Percentiles rank a stretch among this genome's conserved stretches.
phyloP scores from a whole-genome alignment of 2,113 vertebrate genomes.

The Talpa occidentalis region DNA sequence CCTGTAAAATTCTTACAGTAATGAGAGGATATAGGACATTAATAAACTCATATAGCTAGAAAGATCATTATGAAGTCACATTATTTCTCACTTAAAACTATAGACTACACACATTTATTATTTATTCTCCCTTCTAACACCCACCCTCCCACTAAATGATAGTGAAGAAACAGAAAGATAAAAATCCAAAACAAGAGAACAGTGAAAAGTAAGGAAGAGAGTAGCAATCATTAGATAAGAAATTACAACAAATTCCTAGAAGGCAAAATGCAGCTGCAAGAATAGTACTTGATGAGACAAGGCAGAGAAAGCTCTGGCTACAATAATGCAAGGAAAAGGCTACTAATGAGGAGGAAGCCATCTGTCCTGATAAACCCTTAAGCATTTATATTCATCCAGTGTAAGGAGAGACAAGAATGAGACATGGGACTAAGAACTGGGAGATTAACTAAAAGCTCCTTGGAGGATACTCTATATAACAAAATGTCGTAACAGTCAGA shows the following conservation, averaged over 20 bases:
- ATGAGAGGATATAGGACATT: background rate
- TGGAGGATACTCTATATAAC: background rate
- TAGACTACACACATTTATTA: background rate
- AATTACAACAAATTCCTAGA: slow-evolving; percentile 6
- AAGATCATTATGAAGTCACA: background rate
- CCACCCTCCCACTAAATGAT: background rate
- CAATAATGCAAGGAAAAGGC: background rate
- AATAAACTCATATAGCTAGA: background rate
- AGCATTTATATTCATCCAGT: background rate
- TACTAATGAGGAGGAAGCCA: background rate
- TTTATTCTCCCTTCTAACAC: slow-evolving; percentile 25
- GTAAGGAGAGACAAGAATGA: background rate
- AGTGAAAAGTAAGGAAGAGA: background rate
- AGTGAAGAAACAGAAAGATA: slow-evolving; percentile 29
- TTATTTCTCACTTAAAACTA: background rate
- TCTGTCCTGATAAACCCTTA: background rate
- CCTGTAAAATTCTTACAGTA: background rate
- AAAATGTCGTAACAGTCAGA: background rate
- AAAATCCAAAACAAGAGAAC: slow-evolving; percentile 6
- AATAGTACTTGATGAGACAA: background rate
- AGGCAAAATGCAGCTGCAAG: background rate
- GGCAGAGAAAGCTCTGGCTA: background rate
- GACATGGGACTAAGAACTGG: background rate
- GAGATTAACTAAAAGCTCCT: background rate
- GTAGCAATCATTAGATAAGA: background rate